Evolutionary conservation across 2,113 vertebrate genomes (phyloP).

Genomic region (Brachyhypopomus occidentalis): DNA sequence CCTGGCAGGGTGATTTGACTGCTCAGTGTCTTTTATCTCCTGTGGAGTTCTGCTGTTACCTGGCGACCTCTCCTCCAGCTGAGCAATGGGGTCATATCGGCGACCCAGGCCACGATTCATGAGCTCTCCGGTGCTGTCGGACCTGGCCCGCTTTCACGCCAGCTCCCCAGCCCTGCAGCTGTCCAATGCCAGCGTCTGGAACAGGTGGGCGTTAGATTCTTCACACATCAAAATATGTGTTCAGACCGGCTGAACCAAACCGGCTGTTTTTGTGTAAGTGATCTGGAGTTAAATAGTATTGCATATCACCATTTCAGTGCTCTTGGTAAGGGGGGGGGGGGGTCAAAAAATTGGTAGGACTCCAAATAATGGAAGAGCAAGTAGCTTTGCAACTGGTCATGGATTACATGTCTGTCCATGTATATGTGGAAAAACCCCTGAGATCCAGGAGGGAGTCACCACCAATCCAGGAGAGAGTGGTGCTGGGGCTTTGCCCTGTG

Average conservation of each 20-base stretch:
- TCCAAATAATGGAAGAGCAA: neutral
- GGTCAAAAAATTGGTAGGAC: neutral
- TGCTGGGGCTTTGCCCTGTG: slow-evolving; percentile 38
- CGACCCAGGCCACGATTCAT: slow-evolving; percentile 85
- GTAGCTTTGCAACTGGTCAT: neutral
- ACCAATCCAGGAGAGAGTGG: neutral
- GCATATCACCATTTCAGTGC: no score
- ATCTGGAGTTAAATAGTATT: neutral
- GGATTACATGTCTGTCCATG: neutral
- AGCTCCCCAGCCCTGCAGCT: slow-evolving; percentile 75
- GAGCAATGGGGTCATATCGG: slow-evolving; percentile 74
- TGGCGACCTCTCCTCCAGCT: slow-evolving; percentile 4
- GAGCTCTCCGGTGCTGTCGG: slow-evolving; percentile 94
- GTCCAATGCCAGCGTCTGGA: slow-evolving; percentile 90
- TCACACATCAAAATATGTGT: neutral
- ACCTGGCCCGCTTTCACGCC: slow-evolving; percentile 82
- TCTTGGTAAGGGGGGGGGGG: no score
- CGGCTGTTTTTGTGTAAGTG: neutral
- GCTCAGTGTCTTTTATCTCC: neutral
- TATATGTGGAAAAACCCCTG: neutral
- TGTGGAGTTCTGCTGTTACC: slow-evolving; percentile 2
- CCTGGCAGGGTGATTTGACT: slow-evolving; percentile 6
- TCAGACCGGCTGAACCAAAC: neutral
- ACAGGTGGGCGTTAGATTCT: slow-evolving; percentile 77
- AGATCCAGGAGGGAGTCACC: slow-evolving; percentile 2